Evolutionary conservation across 2,888 invertebrate species (phyloP), one percentile per base, ranked within the genome.

Genomic region (Plagodis dolabraria): DNA sequence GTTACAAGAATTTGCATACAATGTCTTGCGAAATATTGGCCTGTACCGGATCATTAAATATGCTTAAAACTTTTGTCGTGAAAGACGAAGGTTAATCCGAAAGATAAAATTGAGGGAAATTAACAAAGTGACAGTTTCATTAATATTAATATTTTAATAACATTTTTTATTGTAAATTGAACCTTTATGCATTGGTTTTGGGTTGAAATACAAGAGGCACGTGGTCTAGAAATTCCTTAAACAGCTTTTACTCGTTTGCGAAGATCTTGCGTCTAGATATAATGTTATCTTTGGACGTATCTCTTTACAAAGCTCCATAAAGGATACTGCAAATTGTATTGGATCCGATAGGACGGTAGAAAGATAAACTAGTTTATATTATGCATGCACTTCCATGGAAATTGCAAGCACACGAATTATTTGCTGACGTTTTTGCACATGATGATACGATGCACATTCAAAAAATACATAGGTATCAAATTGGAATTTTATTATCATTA

Each of bases 221-320:
- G 35, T 47, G 40, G 0, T n/a, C 7, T 7, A 53, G 36, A 57
- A 10, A 22, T 47, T 56, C 38, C 43, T 44, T 22, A 44, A 35
- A 22, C 43, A 12, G 48, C 34, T 47, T 54, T 44, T 48, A 48
- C 54, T 48, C 33, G 50, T 46, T 56, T 38, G 52, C 50, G 7
- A 52, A 52, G 57, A 57, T 57, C 33, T 38, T 40, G 55, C 60
- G 61, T 53, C 58, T 52, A 59, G 57, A 69, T 69, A 74, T 60
- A 63, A 44, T 47, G 61, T 64, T 75, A 73, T 78, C 74, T 62
- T 57, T 56, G 35, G 54, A 65, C 53, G 47, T 59, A 77, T 70
- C 68, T 63, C 61, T 56, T 51, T 47, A 56, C 60, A 65, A 53
- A 60, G 53, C 53, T 62, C 49, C 50, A 43, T 63, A 53, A 58